Evolutionary conservation across 1,140 invertebrate species (phyloP), one percentile per base, ranked within the genome.

Genomic region (Vollenhovia emeryi): DNA sequence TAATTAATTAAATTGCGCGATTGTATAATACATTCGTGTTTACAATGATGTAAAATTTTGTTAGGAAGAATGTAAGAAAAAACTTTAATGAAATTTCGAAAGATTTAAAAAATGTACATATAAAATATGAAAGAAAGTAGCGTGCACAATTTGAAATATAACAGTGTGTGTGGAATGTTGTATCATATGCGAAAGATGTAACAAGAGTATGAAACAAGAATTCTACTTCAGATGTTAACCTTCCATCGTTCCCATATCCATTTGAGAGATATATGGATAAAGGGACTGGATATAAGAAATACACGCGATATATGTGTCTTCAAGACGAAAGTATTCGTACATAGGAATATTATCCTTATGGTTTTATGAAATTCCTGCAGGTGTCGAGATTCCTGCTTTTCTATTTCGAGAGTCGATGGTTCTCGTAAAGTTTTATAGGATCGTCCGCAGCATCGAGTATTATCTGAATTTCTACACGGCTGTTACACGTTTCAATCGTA

Each of bases 361-460:
- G 43, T 43, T 43, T 80, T 71, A 71, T 80, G 64, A 80, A 71
- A 80, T 43, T 69, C 15, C 18, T 30, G 24, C 18, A 71, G 13
- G 9, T 30, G 15, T 8, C 1, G 33, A 45, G 24, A 57, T 24
- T 8, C 1, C 18, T 48, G 50, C 57, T 52, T 71, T 82, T 11
- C 24, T n/a, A 33, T 71, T 55, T 43, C 43, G n/a, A 52, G 7
- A 73, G 33, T 75, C 21, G 60, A 36, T 50, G 24, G 30, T 57
- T 33, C 64, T 73, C 52, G 36, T 71, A 82, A 57, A 73, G n/a
- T 82, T 82, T 73, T 82, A 82, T 68, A 68, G 62, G 9, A 68
- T 45, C n/a, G 9, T 82, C 24, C n/a, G 36, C 50, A 55, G 24
- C 55, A 71, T 33, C 13, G 66, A 33, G 27, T 71, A 27, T 33